These are phyloP conservation scores for Crotophaga sulcirostris DNA, from an alignment of 2,113 vertebrate genomes.

Conservation along the genomic window DNA sequence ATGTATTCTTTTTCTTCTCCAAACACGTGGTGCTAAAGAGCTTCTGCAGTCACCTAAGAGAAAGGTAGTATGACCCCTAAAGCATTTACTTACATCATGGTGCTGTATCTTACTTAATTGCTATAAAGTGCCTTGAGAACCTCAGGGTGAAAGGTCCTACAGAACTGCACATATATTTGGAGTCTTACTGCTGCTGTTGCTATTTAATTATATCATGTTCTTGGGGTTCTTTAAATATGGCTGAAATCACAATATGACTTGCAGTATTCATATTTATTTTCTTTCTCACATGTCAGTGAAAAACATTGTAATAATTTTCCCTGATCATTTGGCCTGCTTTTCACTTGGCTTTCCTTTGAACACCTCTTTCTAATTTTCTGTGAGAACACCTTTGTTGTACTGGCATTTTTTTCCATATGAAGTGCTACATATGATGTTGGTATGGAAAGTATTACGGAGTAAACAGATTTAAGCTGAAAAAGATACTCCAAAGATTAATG, in stretches of 20 bases:
- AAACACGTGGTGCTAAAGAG: background rate
- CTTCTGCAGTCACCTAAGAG: background rate
- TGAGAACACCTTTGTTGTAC: slow-evolving; percentile 9
- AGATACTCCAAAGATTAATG: slow-evolving; percentile 27
- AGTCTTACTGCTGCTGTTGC: background rate
- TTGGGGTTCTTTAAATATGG: background rate
- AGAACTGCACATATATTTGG: background rate
- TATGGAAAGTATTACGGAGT: slow-evolving; percentile 36
- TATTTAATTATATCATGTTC: background rate
- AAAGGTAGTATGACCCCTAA: background rate
- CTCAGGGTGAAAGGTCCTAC: background rate
- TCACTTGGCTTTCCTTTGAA: background rate
- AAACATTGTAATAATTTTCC: background rate
- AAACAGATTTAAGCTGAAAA: slow-evolving; percentile 31
- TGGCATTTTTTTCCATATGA: background rate
- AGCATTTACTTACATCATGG: background rate
- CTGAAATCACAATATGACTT: background rate
- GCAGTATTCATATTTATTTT: background rate
- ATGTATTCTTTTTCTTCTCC: background rate
- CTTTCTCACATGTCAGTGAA: background rate
- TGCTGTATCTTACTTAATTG: background rate
- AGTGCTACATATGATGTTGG: background rate
- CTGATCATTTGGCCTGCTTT: background rate
- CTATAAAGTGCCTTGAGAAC: background rate
- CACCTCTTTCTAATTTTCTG: slow-evolving; percentile 24